Conservation (phyloP, 2,888 invertebrate species). For the Erebia epiphron region DNA sequence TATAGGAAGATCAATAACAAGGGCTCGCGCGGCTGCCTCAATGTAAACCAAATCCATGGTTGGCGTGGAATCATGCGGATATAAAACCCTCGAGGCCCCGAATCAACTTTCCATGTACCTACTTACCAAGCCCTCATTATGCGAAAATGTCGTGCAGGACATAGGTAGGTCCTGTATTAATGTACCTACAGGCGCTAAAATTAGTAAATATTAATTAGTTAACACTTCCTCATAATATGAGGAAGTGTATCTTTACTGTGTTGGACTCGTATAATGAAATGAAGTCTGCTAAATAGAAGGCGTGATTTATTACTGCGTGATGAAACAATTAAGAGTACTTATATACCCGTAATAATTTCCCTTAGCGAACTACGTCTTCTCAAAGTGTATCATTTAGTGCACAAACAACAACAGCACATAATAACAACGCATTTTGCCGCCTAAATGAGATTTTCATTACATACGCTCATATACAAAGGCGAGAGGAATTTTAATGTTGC, state of each 20-base stretch:
- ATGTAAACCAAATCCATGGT: too few species aligned
- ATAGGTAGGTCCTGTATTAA: too few species aligned
- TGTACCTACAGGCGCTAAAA: too few species aligned
- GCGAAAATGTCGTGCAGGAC: too few species aligned
- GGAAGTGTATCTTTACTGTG: too few species aligned
- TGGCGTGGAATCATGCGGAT: too few species aligned
- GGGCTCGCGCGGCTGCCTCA: too few species aligned
- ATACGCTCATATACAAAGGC: constrained; percentile 40
- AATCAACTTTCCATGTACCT: too few species aligned
- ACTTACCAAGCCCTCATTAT: too few species aligned
- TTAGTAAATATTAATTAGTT: too few species aligned
- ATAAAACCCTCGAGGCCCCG: too few species aligned
- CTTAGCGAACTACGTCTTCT: constrained; percentile 4
- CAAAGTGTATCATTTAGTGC: constrained; percentile 22
- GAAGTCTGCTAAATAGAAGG: constrained; percentile 5
- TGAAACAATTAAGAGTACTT: constrained; percentile 9
- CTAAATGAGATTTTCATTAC: constrained; percentile 44
- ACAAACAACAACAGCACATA: constrained; percentile 31
- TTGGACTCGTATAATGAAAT: not conserved
- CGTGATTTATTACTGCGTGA: constrained; percentile 1
- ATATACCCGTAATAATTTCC: constrained; percentile 9
- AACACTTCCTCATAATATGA: not conserved
- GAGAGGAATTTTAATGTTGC: constrained; percentile 35
- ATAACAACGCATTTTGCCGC: constrained; percentile 36
- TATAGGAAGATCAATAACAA: too few species aligned